Evolutionary conservation across 2,797 vertebrate genomes (phyloP).

Genomic region (Melanogrammus aeglefinus): DNA sequence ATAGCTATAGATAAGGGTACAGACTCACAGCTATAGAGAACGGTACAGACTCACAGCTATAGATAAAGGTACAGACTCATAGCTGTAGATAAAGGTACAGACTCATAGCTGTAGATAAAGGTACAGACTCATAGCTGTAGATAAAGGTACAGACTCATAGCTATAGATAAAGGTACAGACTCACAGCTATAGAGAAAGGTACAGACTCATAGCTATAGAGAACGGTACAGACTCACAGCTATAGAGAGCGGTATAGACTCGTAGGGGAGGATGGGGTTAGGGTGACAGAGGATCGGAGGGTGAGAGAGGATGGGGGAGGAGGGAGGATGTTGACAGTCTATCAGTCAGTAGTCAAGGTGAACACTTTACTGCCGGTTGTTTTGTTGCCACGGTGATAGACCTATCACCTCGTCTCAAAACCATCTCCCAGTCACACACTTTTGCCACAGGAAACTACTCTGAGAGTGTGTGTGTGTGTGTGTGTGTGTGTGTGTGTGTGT

Average conservation of each 20-base stretch:
- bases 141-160: too few species aligned
- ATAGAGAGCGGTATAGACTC: too few species aligned
- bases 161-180: background rate
- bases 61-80: too few species aligned
- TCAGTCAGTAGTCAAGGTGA: slow-evolving; percentile 12
- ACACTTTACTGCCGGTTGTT: background rate
- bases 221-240: background rate
- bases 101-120: too few species aligned
- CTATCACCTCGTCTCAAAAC: background rate
- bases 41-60: too few species aligned
- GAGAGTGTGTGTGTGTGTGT: slow-evolving; percentile 6
- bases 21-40: background rate
- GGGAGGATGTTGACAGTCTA: slow-evolving; percentile 1
- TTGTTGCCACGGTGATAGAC: slow-evolving; percentile 6
- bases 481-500: too few species aligned
- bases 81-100: too few species aligned
- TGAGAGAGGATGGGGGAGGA: background rate
- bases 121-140: too few species aligned
- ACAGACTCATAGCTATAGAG: background rate
- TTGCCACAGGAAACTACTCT: too few species aligned
- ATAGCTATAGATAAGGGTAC: background rate
- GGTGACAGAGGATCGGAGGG: background rate
- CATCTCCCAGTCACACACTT: too few species aligned
- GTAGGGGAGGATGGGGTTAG: background rate
- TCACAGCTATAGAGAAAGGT: background rate